These are phyloP conservation scores for Thalassophryne amazonica DNA, from an alignment of 2,797 vertebrate species.

Conservation along the genomic window DNA sequence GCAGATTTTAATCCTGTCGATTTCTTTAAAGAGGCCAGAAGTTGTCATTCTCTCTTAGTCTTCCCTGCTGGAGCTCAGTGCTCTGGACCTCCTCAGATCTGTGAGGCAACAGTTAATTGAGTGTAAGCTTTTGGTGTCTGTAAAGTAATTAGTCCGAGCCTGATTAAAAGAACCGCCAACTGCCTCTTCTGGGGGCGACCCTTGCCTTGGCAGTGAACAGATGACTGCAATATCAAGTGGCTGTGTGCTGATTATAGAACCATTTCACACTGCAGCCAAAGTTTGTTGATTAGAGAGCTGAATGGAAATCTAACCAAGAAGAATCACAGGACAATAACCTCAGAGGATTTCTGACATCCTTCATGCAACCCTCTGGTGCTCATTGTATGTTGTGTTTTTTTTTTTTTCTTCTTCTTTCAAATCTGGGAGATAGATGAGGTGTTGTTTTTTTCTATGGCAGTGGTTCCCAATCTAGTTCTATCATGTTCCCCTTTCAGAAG, in stretches of 20 bases:
- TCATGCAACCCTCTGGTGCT: conserved; percentile 21
- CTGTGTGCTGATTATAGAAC: conserved; percentile 32
- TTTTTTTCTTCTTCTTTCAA: conserved; percentile 23
- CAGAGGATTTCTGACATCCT: conserved; percentile 8
- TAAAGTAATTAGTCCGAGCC: conserved; percentile 65
- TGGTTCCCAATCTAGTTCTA: no score
- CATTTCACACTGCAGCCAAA: conserved; percentile 3
- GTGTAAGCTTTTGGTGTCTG: conserved; percentile 49
- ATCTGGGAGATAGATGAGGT: no score
- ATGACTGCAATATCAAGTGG: conserved; percentile 36
- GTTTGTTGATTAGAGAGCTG: conserved; percentile 34
- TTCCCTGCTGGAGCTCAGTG: conserved; percentile 15
- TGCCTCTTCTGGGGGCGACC: conserved; percentile 32
- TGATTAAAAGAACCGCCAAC: conserved; percentile 65
- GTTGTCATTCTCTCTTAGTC: conserved; percentile 30
- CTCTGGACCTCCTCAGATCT: conserved; percentile 52
- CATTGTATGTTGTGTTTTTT: conserved; percentile 12
- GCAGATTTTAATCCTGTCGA: conserved; percentile 47
- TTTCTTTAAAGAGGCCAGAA: conserved; percentile 46
- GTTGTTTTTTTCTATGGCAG: no score
- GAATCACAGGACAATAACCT: conserved; percentile 27
- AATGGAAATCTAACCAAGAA: conserved; percentile 27
- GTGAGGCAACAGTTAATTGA: conserved; percentile 57
- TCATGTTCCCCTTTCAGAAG: no score
- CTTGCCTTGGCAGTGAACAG: conserved; percentile 34